Percentiles rank a stretch among this genome's conserved stretches.
Conservation (phyloP, 1,140 invertebrate species). For the Chionoecetes opilio region DNA sequence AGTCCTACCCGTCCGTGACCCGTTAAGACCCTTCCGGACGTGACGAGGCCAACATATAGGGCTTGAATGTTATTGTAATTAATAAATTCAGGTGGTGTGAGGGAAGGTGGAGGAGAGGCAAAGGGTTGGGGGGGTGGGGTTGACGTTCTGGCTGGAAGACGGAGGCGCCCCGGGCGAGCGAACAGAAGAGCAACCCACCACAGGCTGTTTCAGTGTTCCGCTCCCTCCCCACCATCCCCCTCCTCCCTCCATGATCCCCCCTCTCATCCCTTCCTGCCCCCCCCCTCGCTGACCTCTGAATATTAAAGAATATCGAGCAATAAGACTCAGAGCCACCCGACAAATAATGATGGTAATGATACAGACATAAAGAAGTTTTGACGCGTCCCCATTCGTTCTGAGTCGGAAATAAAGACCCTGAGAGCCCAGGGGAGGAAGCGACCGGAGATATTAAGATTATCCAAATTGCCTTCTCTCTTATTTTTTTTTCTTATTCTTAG, state of each 20-base stretch:
- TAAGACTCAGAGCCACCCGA: conserved; percentile 3
- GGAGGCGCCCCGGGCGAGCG: conserved; percentile 9
- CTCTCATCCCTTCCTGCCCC: background rate
- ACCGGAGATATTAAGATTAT: background rate
- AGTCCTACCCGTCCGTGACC: conserved; percentile 14
- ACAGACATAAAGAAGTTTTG: conserved; percentile 19
- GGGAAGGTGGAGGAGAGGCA: background rate
- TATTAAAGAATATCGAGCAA: conserved; percentile 30
- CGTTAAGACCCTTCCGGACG: background rate
- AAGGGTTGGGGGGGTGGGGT: background rate
- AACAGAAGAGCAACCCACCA: background rate
- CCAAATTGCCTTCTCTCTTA: background rate
- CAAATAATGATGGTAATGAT: conserved; percentile 30
- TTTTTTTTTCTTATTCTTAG: background rate
- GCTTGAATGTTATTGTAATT: background rate
- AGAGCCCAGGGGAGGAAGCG: background rate
- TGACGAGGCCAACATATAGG: conserved; percentile 14
- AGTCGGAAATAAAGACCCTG: conserved; percentile 2
- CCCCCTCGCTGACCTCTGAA: background rate
- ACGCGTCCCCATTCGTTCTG: conserved; percentile 24
- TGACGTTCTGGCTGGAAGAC: conserved; percentile 4
- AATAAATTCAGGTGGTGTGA: background rate
- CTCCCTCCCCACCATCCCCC: background rate
- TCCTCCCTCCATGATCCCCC: too few relatives aligned
- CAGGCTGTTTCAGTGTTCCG: background rate